Base-by-base conservation (phyloP, 1,140 invertebrate genomes). In the Macrostomum lignano region DNA sequence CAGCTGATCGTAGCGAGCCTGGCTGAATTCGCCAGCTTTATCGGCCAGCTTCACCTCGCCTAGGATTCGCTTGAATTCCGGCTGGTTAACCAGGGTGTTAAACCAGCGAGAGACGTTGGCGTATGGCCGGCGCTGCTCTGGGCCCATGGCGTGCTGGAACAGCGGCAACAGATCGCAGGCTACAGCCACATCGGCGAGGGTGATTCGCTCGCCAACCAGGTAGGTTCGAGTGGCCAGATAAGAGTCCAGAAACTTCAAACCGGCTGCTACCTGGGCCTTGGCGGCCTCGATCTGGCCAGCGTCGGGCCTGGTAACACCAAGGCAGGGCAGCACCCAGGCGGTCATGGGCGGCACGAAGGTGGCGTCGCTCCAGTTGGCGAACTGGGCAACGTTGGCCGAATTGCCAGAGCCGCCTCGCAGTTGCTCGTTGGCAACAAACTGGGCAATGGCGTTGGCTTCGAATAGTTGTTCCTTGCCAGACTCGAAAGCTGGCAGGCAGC, bases 91-190 rank as follows among this genome's bases (percentile, higher is more conserved):
- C 21, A 94, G 59, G 6, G 84, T 96, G 28, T 62, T 65, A 60
- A 94, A 96, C 84, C 84, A 98, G 47, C 82, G 65, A 52, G 72
- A 74, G 13, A 81, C 67, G 55, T 84, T 84, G 25, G 56, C 58
- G 45, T 68, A 82, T 11, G 67, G 61, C 35, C 70, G 65, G 36
- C 79, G 58, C 35, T 59, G 58, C 21, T 46, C 42, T 11, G 59
- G 52, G 33, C 67, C 67, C 31, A 69, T 40, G 21, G 82, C 74
- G 49, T 78, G 67, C 58, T 81, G 69, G 57, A 74, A 88, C 6
- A 78, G 59, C 42, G 76, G 69, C 7, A 91, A 52, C 14, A 96
- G 61, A 36, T 75, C 77, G 60, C 72, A 71, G 44, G 73, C 73
- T 17, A 96, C 71, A 36, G 70, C 63, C 49, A 98, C 81, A 61